These are phyloP conservation scores for Chaunax sp. DNA, from an alignment of 2,797 vertebrate genomes.

Conservation along the genomic window DNA sequence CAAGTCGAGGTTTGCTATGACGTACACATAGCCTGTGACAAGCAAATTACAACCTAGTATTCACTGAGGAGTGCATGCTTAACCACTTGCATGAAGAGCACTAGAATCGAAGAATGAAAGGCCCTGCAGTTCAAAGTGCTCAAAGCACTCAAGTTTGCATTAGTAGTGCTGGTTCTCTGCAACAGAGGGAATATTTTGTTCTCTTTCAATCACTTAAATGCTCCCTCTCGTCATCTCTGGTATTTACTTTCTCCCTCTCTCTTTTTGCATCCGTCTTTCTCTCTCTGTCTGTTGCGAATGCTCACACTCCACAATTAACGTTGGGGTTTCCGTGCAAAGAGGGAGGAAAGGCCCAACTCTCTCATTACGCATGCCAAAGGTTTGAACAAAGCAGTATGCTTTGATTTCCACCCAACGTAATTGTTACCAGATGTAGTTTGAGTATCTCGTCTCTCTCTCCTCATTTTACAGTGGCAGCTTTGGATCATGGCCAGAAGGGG, in stretches of 20 bases:
- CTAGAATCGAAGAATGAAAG: conserved; percentile 76
- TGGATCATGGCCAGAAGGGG: conserved; percentile 82
- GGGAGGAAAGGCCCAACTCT: conserved; percentile 72
- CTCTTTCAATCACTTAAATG: conserved; percentile 42
- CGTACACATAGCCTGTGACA: conserved; percentile 54
- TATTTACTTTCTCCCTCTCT: conserved; percentile 35
- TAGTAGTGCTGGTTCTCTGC: conserved; percentile 31
- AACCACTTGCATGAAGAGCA: conserved; percentile 76
- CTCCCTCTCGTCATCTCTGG: conserved; percentile 33
- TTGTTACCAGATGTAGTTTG: conserved; percentile 87
- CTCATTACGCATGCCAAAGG: conserved; percentile 83
- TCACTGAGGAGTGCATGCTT: conserved; percentile 75
- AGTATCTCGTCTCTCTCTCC: conserved; percentile 77
- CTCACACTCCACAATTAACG: conserved; percentile 73
- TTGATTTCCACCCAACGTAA: conserved; percentile 84
- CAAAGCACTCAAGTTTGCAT: conserved; percentile 45
- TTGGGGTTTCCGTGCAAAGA: conserved; percentile 65
- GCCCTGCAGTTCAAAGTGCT: conserved; percentile 54
- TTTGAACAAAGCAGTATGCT: conserved; percentile 85
- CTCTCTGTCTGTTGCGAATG: conserved; percentile 25
- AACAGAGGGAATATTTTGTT: conserved; percentile 55
- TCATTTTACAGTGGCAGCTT: conserved; percentile 74
- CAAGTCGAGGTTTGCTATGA: conserved; percentile 61
- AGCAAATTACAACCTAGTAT: conserved; percentile 76
- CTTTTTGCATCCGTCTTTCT: conserved; percentile 21